Base-by-base conservation (phyloP, 2,888 invertebrate genomes). In the Philereme transversata region DNA sequence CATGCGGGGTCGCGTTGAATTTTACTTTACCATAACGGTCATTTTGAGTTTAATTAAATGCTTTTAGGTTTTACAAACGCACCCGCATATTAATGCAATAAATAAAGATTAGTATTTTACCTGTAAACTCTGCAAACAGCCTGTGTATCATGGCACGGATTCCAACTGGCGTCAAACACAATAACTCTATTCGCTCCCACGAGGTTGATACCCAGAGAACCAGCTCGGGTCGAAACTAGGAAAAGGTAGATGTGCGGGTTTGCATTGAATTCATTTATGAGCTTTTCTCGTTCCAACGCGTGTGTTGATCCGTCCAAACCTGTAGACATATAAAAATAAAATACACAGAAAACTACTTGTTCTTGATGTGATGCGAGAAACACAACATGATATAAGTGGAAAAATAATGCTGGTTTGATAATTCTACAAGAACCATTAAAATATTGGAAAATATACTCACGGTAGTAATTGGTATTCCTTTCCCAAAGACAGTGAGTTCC, bases 151-250 rank as follows among this genome's bases (percentile, higher is more conserved):
- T 99, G 99, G 81, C 99, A 99, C 1, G 99, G 99, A 92, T 99
- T 99, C 99, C 99, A 99, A 44, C 98, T 98, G 9, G 99, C 99
- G 85, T 99, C 99, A 78, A 99, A 96, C 51, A 99, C 98, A 46
- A 99, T 96, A 5, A 99, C 99, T 40, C 99, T 94, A 88, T 99
- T 99, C 0, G 99, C 99, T 10, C 99, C 99, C 22, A 99, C 97
- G 66, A 99, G 93, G 91, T 99, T 99, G 69, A 99, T 99, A 6
- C 99, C 99, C 40, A 99, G 91, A 9, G 98, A 99, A 1, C 99
- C 99, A 43, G 99, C 99, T 72, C 98, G 94, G 0, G 99, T 99
- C 0, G 99, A 99, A 45, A 99, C 98, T 57, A 99, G 93, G 86
- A 99, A 99, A 67, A 99, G 87, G 81, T 97, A 96, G 52, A 98